Evolutionary conservation across 2,797 vertebrate species (phyloP).

Genomic region (Cuniculus paca): DNA sequence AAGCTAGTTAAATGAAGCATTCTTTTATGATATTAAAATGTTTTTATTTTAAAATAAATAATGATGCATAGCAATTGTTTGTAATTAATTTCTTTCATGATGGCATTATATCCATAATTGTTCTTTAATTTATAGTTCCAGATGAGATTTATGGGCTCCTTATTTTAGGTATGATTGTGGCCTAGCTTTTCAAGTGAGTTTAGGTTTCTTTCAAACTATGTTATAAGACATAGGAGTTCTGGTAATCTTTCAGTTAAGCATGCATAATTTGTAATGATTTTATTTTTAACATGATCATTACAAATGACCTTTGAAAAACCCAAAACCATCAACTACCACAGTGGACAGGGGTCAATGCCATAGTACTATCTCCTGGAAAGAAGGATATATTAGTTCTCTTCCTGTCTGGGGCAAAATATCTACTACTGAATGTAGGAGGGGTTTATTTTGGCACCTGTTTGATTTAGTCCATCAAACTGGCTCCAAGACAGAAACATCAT

Average conservation of each 20-base stretch:
- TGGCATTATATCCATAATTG: neutral
- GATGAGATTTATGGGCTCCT: constrained; percentile 29
- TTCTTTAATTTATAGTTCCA: neutral
- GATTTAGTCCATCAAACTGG: neutral
- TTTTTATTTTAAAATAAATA: constrained; percentile 26
- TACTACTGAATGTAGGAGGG: neutral
- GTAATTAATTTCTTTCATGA: constrained; percentile 29
- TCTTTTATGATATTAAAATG: neutral
- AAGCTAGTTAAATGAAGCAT: neutral
- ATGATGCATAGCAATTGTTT: constrained; percentile 23
- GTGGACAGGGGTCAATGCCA: constrained; percentile 54
- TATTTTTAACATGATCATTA: constrained; percentile 83
- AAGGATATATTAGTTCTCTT: neutral
- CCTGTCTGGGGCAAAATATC: neutral
- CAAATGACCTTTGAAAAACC: constrained; percentile 79
- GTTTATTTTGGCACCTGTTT: neutral
- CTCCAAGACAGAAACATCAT: neutral
- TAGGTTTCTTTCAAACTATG: constrained; percentile 74
- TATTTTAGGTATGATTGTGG: constrained; percentile 68
- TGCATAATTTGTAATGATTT: constrained; percentile 85
- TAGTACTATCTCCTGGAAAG: constrained; percentile 45
- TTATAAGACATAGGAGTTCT: constrained; percentile 80
- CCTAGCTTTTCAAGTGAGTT: constrained; percentile 80
- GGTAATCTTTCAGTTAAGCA: constrained; percentile 79
- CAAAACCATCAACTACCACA: constrained; percentile 80